phyloP scores from a whole-genome alignment of 2,888 invertebrate species.

The Tinea trinotella region DNA sequence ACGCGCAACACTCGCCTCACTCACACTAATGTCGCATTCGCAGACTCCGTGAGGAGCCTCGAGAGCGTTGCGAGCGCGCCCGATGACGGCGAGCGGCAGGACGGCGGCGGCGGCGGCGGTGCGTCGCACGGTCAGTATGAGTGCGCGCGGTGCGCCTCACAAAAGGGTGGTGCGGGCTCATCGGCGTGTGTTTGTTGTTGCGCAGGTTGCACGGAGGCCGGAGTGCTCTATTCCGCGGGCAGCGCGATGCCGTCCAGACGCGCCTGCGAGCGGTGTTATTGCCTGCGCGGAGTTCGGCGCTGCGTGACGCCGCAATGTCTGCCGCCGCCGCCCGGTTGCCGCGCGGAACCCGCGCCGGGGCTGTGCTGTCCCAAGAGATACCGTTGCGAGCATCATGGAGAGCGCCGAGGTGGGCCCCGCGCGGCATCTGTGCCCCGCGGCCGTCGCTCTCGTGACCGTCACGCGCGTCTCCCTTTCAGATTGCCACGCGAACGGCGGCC shows the following conservation, averaged over 20 bases:
- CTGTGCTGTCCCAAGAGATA: slow-evolving; percentile 88
- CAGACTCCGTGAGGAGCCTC: not conserved
- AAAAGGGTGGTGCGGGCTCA: not conserved
- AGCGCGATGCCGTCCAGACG: slow-evolving; percentile 86
- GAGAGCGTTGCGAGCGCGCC: not conserved
- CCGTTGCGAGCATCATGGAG: slow-evolving; percentile 74
- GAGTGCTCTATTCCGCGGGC: slow-evolving; percentile 81
- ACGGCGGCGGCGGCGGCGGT: not conserved
- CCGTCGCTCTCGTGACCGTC: too few relatives aligned
- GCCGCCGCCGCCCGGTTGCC: slow-evolving; percentile 80
- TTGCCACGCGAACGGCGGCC: slow-evolving; percentile 74
- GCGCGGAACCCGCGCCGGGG: slow-evolving; percentile 73
- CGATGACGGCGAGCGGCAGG: not conserved
- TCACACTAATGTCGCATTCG: too few relatives aligned
- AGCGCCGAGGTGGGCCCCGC: too few relatives aligned
- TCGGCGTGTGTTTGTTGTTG: not conserved
- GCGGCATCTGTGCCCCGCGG: too few relatives aligned
- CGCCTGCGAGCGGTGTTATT: slow-evolving; percentile 91
- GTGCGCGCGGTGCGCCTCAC: not conserved
- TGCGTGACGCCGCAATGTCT: slow-evolving; percentile 88
- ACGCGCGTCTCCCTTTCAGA: slow-evolving; percentile 48
- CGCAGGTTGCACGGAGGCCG: slow-evolving; percentile 79
- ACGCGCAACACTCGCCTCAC: too few relatives aligned
- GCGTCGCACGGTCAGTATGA: not conserved
- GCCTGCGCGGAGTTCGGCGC: slow-evolving; percentile 79